Conservation (phyloP, 2,113 vertebrate species). For the Neogobius melanostomus region DNA sequence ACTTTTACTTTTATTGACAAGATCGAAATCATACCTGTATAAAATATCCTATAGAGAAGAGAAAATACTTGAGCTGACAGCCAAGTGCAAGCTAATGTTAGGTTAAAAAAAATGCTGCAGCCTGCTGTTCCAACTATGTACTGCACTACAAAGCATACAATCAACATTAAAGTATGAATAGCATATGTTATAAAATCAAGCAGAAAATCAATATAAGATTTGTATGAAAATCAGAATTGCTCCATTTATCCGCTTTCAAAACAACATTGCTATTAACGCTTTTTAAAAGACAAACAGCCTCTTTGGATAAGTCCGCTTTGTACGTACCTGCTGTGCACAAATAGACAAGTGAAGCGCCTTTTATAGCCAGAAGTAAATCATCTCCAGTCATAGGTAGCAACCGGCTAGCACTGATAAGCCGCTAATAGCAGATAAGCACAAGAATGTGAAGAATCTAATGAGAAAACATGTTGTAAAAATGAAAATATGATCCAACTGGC, state of each 20-base stretch:
- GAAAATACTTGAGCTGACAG: too few species aligned
- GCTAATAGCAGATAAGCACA: slow-evolving; percentile 7
- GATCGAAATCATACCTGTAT: too few species aligned
- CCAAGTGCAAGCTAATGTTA: neutral
- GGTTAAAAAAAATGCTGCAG: slow-evolving; percentile 3
- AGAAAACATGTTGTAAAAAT: neutral
- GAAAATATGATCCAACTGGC: neutral
- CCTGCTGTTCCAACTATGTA: slow-evolving; percentile 10
- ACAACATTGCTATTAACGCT: slow-evolving; percentile 16
- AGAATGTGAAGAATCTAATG: slow-evolving; percentile 27
- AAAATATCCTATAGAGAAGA: too few species aligned
- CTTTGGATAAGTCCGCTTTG: slow-evolving; percentile 36
- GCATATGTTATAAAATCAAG: neutral
- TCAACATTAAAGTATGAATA: neutral
- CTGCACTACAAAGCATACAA: neutral
- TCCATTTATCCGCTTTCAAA: slow-evolving; percentile 6
- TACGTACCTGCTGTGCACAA: slow-evolving; percentile 19
- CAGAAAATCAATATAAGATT: neutral
- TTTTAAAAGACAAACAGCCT: slow-evolving; percentile 24
- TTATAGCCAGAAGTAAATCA: slow-evolving; percentile 55
- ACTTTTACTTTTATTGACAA: too few species aligned
- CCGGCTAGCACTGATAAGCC: slow-evolving; percentile 3
- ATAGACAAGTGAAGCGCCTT: slow-evolving; percentile 38
- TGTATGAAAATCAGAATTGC: neutral
- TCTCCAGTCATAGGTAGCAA: slow-evolving; percentile 22